Evolutionary conservation across 2,888 invertebrate genomes (phyloP).

Genomic region (Nemoura dubitans): DNA sequence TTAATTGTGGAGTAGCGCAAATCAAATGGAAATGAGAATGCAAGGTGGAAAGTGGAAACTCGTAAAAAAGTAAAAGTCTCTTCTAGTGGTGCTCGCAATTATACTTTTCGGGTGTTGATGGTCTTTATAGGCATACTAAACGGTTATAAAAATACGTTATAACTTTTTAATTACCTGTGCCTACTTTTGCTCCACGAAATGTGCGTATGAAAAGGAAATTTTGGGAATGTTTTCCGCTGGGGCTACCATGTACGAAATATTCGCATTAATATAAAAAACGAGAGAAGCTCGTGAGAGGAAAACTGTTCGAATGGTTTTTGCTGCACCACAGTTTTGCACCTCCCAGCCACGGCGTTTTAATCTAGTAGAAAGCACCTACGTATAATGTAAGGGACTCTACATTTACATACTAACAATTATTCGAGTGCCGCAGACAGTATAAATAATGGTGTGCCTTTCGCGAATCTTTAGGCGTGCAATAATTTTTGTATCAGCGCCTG

Average conservation of each 20-base stretch:
- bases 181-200: neutral
- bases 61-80: neutral
- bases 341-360: neutral
- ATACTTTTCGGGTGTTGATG: neutral
- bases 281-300: neutral
- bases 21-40: slow-evolving; percentile 7
- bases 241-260: neutral
- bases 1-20: slow-evolving; percentile 1
- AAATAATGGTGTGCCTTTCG: neutral
- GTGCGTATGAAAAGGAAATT: neutral
- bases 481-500: neutral
- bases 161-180: slow-evolving; percentile 7
- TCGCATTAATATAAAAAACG: neutral
- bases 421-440: neutral
- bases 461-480: neutral
- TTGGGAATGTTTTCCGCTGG: neutral
- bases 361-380: neutral
- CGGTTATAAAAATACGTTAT: neutral
- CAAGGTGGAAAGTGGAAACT: neutral
- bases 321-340: neutral
- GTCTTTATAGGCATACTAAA: neutral
- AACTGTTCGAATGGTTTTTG: neutral
- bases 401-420: slow-evolving; percentile 13
- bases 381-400: slow-evolving; percentile 7
- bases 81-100: neutral